These are phyloP conservation scores for Pycnonotus jocosus DNA, from an alignment of 2,113 vertebrate genomes.

Conservation along the genomic window DNA sequence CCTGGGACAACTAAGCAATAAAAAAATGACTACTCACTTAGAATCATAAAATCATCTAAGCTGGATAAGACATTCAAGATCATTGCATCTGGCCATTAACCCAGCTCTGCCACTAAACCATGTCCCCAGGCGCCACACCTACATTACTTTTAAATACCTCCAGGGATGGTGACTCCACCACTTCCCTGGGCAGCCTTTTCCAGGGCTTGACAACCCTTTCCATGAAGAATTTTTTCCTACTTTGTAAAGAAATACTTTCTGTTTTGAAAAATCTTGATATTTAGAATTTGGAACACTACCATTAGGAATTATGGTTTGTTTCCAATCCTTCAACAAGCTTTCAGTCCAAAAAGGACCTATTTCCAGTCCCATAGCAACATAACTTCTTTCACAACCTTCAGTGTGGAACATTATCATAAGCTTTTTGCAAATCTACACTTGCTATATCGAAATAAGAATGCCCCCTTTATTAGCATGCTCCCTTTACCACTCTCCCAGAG, in stretches of 20 bases:
- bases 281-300: background rate
- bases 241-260: background rate
- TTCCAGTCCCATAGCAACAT: background rate
- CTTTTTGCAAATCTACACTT: background rate
- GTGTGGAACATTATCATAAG: background rate
- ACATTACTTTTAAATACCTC: background rate
- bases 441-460: background rate
- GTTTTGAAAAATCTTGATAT: background rate
- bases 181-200: background rate
- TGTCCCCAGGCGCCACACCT: background rate
- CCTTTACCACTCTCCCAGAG: background rate
- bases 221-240: background rate
- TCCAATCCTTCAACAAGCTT: background rate
- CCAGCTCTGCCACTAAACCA: background rate
- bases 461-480: background rate
- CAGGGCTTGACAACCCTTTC: background rate
- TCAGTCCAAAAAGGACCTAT: background rate
- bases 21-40: background rate
- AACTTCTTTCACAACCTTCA: background rate
- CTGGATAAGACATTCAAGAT: background rate
- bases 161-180: background rate
- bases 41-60: background rate
- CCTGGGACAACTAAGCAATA: background rate
- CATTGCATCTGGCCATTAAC: background rate
- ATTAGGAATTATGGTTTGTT: background rate